phyloP scores from a whole-genome alignment of 1,140 invertebrate species.

The Bombus balteatus region DNA sequence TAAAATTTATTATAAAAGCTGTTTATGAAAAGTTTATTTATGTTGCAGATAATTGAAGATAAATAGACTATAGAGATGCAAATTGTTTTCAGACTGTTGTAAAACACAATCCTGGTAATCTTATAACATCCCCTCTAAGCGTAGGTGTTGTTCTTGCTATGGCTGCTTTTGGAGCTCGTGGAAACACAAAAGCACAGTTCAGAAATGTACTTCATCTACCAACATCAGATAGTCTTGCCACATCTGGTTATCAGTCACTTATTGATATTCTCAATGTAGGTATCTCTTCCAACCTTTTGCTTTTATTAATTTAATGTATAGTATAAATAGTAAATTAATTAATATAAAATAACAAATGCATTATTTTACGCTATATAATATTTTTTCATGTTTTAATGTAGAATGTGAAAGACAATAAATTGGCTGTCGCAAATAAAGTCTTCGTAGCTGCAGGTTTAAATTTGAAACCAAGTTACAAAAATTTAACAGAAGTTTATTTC shows the following conservation, averaged over 20 bases:
- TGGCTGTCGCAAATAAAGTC: slow-evolving; percentile 75
- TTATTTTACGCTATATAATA: background rate
- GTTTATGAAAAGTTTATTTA: background rate
- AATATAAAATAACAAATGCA: no score
- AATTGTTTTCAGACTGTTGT: slow-evolving; percentile 55
- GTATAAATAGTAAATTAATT: no score
- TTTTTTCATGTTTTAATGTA: slow-evolving; percentile 47
- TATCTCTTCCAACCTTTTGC: background rate
- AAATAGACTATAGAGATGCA: no score
- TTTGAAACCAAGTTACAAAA: slow-evolving; percentile 64
- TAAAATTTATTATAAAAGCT: background rate
- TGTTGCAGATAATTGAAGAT: background rate
- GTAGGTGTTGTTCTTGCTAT: slow-evolving; percentile 70
- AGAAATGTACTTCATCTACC: slow-evolving; percentile 67
- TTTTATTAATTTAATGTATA: no score
- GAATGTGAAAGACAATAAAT: slow-evolving; percentile 70
- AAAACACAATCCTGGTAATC: slow-evolving; percentile 56
- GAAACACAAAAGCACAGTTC: slow-evolving; percentile 68
- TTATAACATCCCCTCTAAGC: slow-evolving; percentile 69
- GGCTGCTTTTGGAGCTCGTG: slow-evolving; percentile 72
- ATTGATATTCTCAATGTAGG: slow-evolving; percentile 71
- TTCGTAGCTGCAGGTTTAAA: slow-evolving; percentile 57
- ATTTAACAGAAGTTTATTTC: slow-evolving; percentile 61
- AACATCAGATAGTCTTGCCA: slow-evolving; percentile 41
- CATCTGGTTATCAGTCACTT: slow-evolving; percentile 63